Base-by-base conservation (phyloP, 2,113 vertebrate species). In the Panthera leo region DNA sequence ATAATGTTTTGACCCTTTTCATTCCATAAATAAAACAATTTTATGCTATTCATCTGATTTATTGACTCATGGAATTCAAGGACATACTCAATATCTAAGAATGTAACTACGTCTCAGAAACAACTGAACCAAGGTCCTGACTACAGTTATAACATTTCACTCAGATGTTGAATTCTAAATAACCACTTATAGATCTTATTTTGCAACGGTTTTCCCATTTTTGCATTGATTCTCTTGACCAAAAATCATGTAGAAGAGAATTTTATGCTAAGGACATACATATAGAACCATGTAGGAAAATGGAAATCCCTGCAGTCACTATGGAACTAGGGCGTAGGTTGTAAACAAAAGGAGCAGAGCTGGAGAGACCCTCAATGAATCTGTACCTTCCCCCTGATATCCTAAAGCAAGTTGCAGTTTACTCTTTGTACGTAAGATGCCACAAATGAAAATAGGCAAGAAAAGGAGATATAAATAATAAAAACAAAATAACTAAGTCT, bases 1-100 rank as follows among this genome's bases (percentile, higher is more conserved):
- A 95, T 31, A 71, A 29, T 88, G 14, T 55, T 90, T 36, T 48
- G 85, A 79, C 0, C 0, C 42, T 85, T 76, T 86, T 73, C 25
- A 70, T 58, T 93, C 16, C 31, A 85, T n/a, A 95, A 95, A n/a
- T 70, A 75, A 92, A 94, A 85, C n/a, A n/a, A 73, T 61, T 94
- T 23, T 80, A 80, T 65, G 55, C 34, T 75, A 65, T 75, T 93
- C 36, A 51, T 51, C 21, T 68, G 65, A 90, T 31, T 21, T 82
- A 93, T 51, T 75, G 73, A 55, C 31, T 95, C 48, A 36, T 58
- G 73, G 53, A 82, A 86, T 48, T 45, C 36, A 86, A 90, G 42
- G 25, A 85, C 25, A 6, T 51, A 31, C 23, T 80, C 61, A 34
- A 80, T 53, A 85, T 84, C 25, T 19, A 58, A 65, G 39, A 91